These are phyloP conservation scores for Psilopogon haemacephalus DNA, from an alignment of 2,113 vertebrate species.

Conservation along the genomic window DNA sequence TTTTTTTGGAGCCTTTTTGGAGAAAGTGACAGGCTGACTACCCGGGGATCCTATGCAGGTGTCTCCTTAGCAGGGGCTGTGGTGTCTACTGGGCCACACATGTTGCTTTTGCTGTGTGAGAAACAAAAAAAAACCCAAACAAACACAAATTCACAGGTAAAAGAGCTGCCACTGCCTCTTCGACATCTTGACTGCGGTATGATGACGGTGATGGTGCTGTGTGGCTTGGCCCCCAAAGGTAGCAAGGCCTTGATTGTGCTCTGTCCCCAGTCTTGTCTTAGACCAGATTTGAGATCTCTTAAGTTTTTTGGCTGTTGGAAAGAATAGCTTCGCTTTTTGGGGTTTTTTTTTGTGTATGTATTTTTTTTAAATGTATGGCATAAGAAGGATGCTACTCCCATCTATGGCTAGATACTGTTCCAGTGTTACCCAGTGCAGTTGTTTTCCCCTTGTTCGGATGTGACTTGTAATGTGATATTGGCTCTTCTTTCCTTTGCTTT, in stretches of 20 bases:
- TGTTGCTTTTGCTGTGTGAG: not conserved
- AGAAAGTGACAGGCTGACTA: not conserved
- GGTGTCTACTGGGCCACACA: not conserved
- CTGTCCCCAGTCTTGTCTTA: not conserved
- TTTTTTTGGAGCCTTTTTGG: not conserved
- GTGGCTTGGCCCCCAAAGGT: not conserved
- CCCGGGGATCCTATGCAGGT: not conserved
- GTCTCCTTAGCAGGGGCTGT: not conserved
- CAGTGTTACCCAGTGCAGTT: not conserved
- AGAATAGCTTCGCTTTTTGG: not conserved
- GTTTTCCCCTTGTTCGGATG: not conserved
- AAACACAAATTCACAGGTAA: not conserved
- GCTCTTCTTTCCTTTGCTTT: not conserved
- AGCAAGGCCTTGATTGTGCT: not conserved
- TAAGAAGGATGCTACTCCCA: not conserved
- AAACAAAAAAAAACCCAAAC: not conserved
- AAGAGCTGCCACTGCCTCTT: not conserved
- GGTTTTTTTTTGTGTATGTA: not conserved
- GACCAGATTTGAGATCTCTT: not conserved
- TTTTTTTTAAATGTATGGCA: not conserved
- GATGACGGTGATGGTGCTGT: slow-evolving; percentile 21
- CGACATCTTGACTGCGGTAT: not conserved
- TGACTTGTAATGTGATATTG: not conserved
- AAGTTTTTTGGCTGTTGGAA: not conserved
- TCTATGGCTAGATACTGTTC: not conserved